Percentiles rank a stretch among this genome's conserved stretches.
Evolutionary conservation across 2,888 invertebrate genomes (phyloP).

Genomic region (Ypsolopha scabrella): DNA sequence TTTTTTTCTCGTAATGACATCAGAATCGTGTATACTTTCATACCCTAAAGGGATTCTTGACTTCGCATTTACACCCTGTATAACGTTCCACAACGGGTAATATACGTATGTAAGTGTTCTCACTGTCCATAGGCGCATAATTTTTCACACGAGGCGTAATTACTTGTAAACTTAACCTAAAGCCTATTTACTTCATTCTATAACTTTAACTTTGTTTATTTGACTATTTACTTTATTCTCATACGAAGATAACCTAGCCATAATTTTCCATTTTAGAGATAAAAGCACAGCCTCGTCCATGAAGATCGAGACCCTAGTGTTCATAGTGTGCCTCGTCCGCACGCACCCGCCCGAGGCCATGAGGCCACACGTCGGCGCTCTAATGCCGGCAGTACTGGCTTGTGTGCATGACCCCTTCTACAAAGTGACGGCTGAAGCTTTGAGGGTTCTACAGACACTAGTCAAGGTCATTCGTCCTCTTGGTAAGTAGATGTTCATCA

Average conservation of each 20-base stretch:
- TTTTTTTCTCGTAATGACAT: too few species aligned
- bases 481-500: conserved; percentile 48
- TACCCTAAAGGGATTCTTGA: too few species aligned
- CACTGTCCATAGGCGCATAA: too few species aligned
- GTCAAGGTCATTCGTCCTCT: conserved; percentile 94
- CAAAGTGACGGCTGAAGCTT: conserved; percentile 97
- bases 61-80: too few species aligned
- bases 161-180: too few species aligned
- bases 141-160: too few species aligned
- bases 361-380: conserved; percentile 80
- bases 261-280: conserved; percentile 66
- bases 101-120: too few species aligned
- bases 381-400: conserved; percentile 87
- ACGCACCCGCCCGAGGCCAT: conserved; percentile 85
- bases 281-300: conserved; percentile 96
- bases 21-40: too few species aligned
- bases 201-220: too few species aligned
- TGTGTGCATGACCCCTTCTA: conserved; percentile 97
- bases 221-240: too few species aligned
- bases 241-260: background rate
- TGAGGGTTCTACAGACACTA: conserved; percentile 92
- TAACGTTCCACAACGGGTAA: too few species aligned
- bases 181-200: too few species aligned
- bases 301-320: conserved; percentile 96
- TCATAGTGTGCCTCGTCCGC: conserved; percentile 86